These are phyloP conservation scores for Sarcophaga subvicina DNA, from an alignment of 2,888 invertebrate genomes.

Conservation along the genomic window DNA sequence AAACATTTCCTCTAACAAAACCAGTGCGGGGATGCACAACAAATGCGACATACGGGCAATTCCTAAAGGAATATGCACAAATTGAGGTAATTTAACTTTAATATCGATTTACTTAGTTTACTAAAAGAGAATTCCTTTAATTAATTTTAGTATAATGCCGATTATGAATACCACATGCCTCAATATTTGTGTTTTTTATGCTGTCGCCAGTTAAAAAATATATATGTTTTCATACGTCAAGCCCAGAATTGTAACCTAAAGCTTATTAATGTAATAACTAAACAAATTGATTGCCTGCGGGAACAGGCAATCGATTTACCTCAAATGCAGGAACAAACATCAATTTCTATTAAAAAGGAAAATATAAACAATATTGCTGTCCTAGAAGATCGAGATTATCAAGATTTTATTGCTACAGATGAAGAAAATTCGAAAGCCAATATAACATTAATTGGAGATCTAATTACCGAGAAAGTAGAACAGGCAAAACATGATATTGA, in stretches of 20 bases:
- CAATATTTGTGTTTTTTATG: slow-evolving; percentile 66
- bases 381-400: background rate
- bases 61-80: slow-evolving; percentile 45
- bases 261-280: slow-evolving; percentile 64
- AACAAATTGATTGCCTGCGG: slow-evolving; percentile 70
- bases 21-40: slow-evolving; percentile 2
- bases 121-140: background rate
- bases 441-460: background rate
- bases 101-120: background rate
- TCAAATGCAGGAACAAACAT: background rate
- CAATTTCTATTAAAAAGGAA: slow-evolving; percentile 18
- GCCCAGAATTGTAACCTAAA: slow-evolving; percentile 72
- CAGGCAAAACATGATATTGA: background rate
- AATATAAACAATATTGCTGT: background rate
- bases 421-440: background rate
- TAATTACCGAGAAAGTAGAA: background rate
- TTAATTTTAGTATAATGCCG: slow-evolving; percentile 1
- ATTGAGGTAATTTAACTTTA: slow-evolving; percentile 36
- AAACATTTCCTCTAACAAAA: slow-evolving; percentile 28
- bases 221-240: slow-evolving; percentile 73
- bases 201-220: slow-evolving; percentile 69
- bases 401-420: background rate
- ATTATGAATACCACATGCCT: slow-evolving; percentile 47
- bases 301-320: slow-evolving; percentile 29
- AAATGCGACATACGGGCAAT: slow-evolving; percentile 32